Conservation (phyloP, 2,113 vertebrate genomes). For the Sorex fumeus region DNA sequence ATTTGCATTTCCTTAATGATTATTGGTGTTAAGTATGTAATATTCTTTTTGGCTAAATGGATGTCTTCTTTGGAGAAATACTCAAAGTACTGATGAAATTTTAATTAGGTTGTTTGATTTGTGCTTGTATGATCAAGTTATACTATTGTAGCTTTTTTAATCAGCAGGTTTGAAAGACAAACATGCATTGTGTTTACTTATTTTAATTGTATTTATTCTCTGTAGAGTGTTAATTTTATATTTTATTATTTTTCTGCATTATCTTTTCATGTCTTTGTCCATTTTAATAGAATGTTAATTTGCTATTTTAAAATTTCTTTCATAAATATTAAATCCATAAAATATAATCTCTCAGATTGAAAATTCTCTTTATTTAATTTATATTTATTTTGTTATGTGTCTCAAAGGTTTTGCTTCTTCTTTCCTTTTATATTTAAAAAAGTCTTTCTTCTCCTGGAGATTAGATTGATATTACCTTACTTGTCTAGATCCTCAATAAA, state of each 20-base stretch:
- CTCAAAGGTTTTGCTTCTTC: slow-evolving; percentile 1
- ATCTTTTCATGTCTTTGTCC: background rate
- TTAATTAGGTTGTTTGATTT: background rate
- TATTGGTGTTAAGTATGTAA: background rate
- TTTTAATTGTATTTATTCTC: slow-evolving; percentile 28
- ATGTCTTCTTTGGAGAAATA: background rate
- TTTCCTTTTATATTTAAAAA: slow-evolving; percentile 56
- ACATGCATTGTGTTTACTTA: background rate
- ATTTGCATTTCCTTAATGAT: slow-evolving; percentile 10
- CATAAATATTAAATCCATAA: slow-evolving; percentile 25
- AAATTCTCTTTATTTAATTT: slow-evolving; percentile 47
- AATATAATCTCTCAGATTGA: background rate
- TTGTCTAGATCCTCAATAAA: slow-evolving; percentile 40
- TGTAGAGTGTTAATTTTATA: slow-evolving; percentile 4
- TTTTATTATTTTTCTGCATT: slow-evolving; percentile 18
- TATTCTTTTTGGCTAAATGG: background rate
- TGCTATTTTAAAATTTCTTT: background rate
- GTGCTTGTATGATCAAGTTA: background rate
- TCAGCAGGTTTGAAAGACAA: background rate
- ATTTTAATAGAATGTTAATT: slow-evolving; percentile 4
- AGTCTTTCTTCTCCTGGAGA: background rate
- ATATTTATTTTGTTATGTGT: slow-evolving; percentile 16
- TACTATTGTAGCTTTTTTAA: background rate
- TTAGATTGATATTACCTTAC: slow-evolving; percentile 43
- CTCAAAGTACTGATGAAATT: background rate